Evolutionary conservation across 1,140 invertebrate species (phyloP).

Genomic region (Alviniconcha marisindica): DNA sequence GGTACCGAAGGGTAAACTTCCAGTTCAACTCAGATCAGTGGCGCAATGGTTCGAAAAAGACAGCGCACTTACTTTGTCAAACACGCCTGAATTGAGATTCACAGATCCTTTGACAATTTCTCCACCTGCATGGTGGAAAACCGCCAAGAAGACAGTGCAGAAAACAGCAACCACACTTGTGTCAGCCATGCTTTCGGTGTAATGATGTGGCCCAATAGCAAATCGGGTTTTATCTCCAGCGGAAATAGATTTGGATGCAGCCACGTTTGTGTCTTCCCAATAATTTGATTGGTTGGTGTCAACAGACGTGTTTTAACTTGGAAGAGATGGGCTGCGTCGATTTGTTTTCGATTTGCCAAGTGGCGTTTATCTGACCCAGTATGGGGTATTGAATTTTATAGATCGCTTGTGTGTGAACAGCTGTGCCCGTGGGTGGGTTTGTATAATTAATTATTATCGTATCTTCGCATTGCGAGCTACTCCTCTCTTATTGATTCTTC

Average conservation of each 20-base stretch:
- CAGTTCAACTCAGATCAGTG: too few species aligned
- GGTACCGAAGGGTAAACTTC: too few species aligned
- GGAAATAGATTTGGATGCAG: conserved; percentile 12
- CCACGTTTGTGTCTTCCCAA: background rate
- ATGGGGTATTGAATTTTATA: too few species aligned
- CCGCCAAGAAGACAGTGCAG: conserved; percentile 43
- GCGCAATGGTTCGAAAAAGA: too few species aligned
- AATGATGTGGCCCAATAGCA: conserved; percentile 67
- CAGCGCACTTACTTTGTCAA: conserved; percentile 68
- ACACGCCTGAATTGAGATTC: conserved; percentile 67
- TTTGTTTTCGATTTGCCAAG: background rate
- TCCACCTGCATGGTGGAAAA: conserved; percentile 45
- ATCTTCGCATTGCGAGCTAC: too few species aligned
- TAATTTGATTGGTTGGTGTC: conserved; percentile 13
- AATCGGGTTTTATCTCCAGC: conserved; percentile 36
- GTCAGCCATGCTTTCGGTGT: conserved; percentile 39
- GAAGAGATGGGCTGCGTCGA: background rate
- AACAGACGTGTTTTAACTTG: conserved; percentile 33
- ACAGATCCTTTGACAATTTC: conserved; percentile 67
- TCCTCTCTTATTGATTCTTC: too few species aligned
- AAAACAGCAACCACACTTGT: conserved; percentile 34
- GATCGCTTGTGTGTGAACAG: too few species aligned
- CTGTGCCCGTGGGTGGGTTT: too few species aligned
- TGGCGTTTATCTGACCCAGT: too few species aligned
- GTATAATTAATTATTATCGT: too few species aligned